Conservation (phyloP, 2,888 invertebrate species). For the Caenorhabditis japonica region DNA sequence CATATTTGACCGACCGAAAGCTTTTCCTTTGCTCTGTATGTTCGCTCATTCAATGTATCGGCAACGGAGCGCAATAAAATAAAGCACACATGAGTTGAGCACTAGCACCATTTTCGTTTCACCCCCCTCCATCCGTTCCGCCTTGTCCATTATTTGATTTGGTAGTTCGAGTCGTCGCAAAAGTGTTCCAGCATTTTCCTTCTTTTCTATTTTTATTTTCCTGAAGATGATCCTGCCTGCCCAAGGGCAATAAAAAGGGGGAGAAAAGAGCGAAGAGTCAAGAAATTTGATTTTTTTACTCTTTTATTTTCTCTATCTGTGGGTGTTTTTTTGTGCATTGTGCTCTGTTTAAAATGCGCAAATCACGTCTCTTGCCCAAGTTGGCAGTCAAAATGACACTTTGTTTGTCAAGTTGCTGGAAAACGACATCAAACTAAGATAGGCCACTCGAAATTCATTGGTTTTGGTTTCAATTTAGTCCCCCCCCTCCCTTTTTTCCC, state of each 20-base stretch:
- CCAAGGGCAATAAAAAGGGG: too few relatives aligned
- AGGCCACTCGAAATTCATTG: constrained; percentile 7
- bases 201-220: constrained; percentile 15
- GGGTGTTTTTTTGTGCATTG: too few relatives aligned
- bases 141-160: constrained; percentile 53
- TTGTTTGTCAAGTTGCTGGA: constrained; percentile 30
- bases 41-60: constrained; percentile 37
- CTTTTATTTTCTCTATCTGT: not conserved
- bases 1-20: constrained; percentile 28
- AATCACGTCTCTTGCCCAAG: too few relatives aligned
- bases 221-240: constrained; percentile 25
- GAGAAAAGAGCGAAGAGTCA: too few relatives aligned
- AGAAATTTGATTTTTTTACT: constrained; percentile 43
- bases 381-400: constrained; percentile 40
- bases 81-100: constrained; percentile 39
- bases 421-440: constrained; percentile 1
- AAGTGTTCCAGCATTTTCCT: constrained; percentile 21
- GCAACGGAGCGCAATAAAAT: constrained; percentile 42
- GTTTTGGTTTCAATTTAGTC: not conserved
- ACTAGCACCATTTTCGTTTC: too few relatives aligned
- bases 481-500: too few relatives aligned
- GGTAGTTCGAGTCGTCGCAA: constrained; percentile 34
- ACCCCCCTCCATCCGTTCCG: constrained; percentile 1
- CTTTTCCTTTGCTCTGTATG: not conserved
- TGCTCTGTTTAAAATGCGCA: too few relatives aligned